Evolutionary conservation across 2,113 vertebrate genomes (phyloP).

Genomic region (Rhinoptilus africanus): DNA sequence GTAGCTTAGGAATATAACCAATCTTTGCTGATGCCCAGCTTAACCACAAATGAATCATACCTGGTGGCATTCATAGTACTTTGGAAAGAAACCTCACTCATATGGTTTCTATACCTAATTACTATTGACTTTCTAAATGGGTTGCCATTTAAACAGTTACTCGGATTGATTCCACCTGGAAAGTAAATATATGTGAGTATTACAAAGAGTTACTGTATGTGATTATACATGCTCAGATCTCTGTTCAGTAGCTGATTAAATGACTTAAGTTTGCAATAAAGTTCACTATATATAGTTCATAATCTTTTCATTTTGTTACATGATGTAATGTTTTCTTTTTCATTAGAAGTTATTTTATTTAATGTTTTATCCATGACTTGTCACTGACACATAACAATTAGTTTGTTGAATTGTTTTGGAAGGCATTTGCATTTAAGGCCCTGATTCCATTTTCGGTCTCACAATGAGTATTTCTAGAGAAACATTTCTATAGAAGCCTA

Average conservation of each 20-base stretch:
- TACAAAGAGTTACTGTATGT: neutral
- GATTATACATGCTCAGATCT: neutral
- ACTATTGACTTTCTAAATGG: neutral
- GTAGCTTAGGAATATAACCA: neutral
- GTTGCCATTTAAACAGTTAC: neutral
- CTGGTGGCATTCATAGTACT: fast-evolving
- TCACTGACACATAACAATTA: neutral
- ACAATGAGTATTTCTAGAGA: neutral
- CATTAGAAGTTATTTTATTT: neutral
- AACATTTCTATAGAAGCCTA: neutral
- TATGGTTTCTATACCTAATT: neutral
- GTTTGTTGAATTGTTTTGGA: neutral
- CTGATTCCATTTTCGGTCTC: neutral
- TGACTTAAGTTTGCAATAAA: neutral
- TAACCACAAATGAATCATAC: neutral
- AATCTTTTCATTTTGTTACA: neutral
- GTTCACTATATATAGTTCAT: neutral
- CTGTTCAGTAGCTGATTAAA: neutral
- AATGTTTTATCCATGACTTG: neutral
- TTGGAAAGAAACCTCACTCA: neutral
- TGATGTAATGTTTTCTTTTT: neutral
- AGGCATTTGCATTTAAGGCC: neutral
- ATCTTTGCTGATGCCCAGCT: neutral
- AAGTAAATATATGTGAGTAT: neutral
- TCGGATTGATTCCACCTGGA: neutral